These are phyloP conservation scores for Augochlora pura DNA, from an alignment of 1,140 invertebrate genomes.

Conservation along the genomic window DNA sequence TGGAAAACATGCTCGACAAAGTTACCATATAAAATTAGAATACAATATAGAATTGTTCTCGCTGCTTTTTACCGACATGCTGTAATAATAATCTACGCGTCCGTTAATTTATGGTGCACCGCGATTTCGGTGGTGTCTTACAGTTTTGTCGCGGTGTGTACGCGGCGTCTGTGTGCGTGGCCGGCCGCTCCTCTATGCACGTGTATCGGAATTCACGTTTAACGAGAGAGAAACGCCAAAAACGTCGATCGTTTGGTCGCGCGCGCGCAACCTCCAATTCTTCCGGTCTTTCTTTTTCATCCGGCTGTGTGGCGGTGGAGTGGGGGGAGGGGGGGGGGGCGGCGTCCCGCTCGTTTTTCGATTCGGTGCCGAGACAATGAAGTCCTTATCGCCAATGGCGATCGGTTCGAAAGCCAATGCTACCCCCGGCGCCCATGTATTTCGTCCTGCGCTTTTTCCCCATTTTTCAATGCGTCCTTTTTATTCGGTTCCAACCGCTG, in stretches of 20 bases:
- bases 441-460: slow-evolving; percentile 32
- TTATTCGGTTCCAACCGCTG: slow-evolving; percentile 45
- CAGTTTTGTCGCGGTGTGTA: too few relatives aligned
- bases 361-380: slow-evolving; percentile 65
- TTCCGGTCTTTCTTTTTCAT: neutral
- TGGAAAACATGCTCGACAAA: too few relatives aligned
- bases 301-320: neutral
- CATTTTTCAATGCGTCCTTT: slow-evolving; percentile 51
- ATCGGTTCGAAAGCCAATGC: slow-evolving; percentile 53
- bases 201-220: neutral
- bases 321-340: too few relatives aligned
- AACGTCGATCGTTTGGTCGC: slow-evolving; percentile 26
- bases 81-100: too few relatives aligned
- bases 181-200: neutral
- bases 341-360: slow-evolving; percentile 53
- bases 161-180: neutral
- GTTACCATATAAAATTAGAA: too few relatives aligned
- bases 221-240: slow-evolving; percentile 13
- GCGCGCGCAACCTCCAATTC: slow-evolving; percentile 15
- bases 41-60: too few relatives aligned
- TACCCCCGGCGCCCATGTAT: slow-evolving; percentile 31
- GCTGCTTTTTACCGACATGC: too few relatives aligned
- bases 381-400: slow-evolving; percentile 60
- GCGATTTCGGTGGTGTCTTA: too few relatives aligned
- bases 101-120: too few relatives aligned